phyloP scores from a whole-genome alignment of 2,113 vertebrate genomes.

The Phycodurus eques region DNA sequence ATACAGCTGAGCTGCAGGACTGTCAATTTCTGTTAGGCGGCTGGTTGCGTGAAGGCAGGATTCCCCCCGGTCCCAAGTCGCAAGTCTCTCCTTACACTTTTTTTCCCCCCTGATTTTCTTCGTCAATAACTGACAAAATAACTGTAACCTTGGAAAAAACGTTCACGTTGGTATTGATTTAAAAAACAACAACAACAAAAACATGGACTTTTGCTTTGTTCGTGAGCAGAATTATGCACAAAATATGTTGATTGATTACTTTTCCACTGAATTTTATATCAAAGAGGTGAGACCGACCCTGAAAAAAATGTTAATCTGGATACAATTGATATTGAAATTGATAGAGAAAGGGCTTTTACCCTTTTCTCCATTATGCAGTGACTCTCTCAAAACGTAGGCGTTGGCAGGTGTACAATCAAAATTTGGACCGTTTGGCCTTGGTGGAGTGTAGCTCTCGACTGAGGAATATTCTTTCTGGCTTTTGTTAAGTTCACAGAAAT shows the following conservation, averaged over 20 bases:
- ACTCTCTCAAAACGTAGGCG: too few relatives aligned
- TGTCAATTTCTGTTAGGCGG: conserved; percentile 16
- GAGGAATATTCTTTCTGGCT: too few relatives aligned
- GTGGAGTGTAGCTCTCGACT: too few relatives aligned
- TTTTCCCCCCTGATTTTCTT: not conserved
- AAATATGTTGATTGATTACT: not conserved
- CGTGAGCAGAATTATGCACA: not conserved
- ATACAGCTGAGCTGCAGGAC: conserved; percentile 7
- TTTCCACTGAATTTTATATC: not conserved
- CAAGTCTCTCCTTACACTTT: not conserved
- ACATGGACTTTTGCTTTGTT: not conserved
- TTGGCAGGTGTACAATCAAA: too few relatives aligned
- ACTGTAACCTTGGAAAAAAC: not conserved
- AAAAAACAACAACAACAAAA: too few relatives aligned
- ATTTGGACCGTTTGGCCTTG: too few relatives aligned
- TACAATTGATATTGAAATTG: not conserved
- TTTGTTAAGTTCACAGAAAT: too few relatives aligned
- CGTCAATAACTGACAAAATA: not conserved
- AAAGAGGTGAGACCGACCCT: not conserved
- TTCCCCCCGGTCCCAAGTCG: too few relatives aligned
- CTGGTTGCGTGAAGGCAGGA: not conserved
- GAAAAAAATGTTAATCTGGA: not conserved
- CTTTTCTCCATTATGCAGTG: too few relatives aligned
- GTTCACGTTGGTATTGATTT: not conserved
- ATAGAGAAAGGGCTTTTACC: too few relatives aligned